Percentiles rank a stretch among this genome's conserved stretches.
Conservation (phyloP, 2,113 vertebrate genomes). For the Copsychus sechellarum region DNA sequence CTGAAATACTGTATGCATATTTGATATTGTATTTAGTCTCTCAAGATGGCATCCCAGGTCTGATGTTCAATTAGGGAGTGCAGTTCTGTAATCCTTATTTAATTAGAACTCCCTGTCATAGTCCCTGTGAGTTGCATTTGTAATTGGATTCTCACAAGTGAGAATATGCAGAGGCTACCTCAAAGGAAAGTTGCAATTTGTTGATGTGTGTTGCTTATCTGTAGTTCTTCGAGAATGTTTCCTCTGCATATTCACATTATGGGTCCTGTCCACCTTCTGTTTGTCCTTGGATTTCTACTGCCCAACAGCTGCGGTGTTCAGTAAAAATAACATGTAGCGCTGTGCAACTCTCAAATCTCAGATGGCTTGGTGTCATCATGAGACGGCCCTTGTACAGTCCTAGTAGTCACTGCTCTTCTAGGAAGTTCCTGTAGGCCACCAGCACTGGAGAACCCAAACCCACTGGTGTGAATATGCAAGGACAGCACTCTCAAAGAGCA, state of each 20-base stretch:
- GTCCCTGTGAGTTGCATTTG: conserved; percentile 28
- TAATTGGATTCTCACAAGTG: conserved; percentile 64
- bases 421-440: conserved; percentile 45
- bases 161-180: conserved; percentile 62
- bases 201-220: conserved; percentile 17
- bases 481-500: conserved; percentile 63
- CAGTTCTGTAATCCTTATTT: conserved; percentile 51
- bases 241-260: conserved; percentile 58
- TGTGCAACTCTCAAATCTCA: background rate
- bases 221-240: conserved; percentile 57
- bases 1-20: background rate
- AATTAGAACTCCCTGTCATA: conserved; percentile 55
- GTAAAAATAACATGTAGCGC: background rate
- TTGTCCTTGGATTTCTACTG: background rate
- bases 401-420: conserved; percentile 26
- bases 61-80: conserved; percentile 42
- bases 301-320: background rate
- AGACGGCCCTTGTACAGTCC: conserved; percentile 29
- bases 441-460: conserved; percentile 53
- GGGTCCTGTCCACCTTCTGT: conserved; percentile 31
- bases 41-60: conserved; percentile 37
- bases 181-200: conserved; percentile 1
- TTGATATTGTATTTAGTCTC: conserved; percentile 20
- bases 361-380: background rate
- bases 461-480: conserved; percentile 66